A percentile compares a stretch with the other conserved stretches of the same genome.
Conservation (phyloP, 2,888 invertebrate genomes). For the Bembecia ichneumoniformis region DNA sequence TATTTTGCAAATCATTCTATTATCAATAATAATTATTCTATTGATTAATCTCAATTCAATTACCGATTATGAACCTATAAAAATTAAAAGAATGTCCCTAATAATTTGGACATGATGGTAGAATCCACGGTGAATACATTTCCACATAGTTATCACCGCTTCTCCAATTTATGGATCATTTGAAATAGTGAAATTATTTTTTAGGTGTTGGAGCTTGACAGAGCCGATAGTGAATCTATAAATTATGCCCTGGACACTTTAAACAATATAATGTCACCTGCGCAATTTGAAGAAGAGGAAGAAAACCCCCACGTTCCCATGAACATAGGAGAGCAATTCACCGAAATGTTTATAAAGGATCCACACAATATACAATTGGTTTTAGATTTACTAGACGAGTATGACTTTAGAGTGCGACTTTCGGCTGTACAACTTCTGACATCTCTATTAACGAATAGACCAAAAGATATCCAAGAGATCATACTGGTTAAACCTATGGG, state of each 20-base stretch:
- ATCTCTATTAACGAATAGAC: conserved; percentile 87
- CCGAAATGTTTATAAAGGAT: conserved; percentile 96
- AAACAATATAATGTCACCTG: conserved; percentile 88
- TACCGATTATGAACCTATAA: too few relatives aligned
- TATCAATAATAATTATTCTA: too few relatives aligned
- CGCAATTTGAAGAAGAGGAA: conserved; percentile 86
- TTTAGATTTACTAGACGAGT: conserved; percentile 91
- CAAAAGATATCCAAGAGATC: conserved; percentile 89
- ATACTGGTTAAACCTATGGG: conserved; percentile 95
- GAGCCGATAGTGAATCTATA: conserved; percentile 91
- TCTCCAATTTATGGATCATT: conserved; percentile 89
- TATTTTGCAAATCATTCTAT: too few relatives aligned
- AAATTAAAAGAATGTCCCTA: too few relatives aligned
- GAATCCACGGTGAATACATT: too few relatives aligned
- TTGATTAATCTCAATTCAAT: too few relatives aligned
- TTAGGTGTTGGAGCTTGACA: conserved; percentile 88
- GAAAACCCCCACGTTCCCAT: conserved; percentile 75
- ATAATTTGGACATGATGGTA: too few relatives aligned
- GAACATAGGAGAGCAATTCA: conserved; percentile 93
- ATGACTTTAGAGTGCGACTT: conserved; percentile 93
- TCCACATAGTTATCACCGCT: too few relatives aligned
- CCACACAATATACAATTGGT: conserved; percentile 86
- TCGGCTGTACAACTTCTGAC: conserved; percentile 91
- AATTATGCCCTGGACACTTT: conserved; percentile 94
- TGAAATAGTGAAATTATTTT: conserved; percentile 64